Evolutionary conservation across 37 sponge, comb jelly and placozoan genomes (phyloP), one percentile per base, ranked within the genome.

Genomic region (Chondrilla cf. caribensis): DNA sequence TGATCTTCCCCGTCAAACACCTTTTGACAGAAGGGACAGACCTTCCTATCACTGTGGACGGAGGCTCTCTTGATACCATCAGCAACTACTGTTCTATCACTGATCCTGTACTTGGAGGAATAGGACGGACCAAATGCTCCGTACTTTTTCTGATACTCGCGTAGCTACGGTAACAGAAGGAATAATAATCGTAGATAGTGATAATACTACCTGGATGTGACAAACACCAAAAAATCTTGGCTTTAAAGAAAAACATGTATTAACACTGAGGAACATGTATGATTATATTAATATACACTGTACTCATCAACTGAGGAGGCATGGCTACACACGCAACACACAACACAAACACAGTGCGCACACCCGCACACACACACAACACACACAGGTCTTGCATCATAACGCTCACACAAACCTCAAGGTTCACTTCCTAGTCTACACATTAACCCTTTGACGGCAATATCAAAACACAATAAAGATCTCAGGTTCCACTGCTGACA

Each of bases 341-440:
- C 64, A 60, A 60, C 64, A 60, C 64, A 60, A 9, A 60, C 64
- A 60, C 64, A 60, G 29, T 22, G 22, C 29, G 29, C 64, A 60
- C 64, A 60, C 64, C 6, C 64, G 15, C 64, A 60, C 64, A 60
- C 64, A 26, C 64, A 60, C 64, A 26, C 64, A 60, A 26, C 64
- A 60, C 64, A 60, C 64, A 60, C 64, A 60, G 15, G n/a, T n/a
- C n/a, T n/a, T n/a, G n/a, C n/a, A n/a, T n/a, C n/a, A n/a, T n/a
- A n/a, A n/a, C n/a, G n/a, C n/a, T n/a, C n/a, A n/a, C n/a, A n/a
- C n/a, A n/a, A n/a, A n/a, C n/a, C n/a, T n/a, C n/a, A n/a, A n/a
- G n/a, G n/a, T n/a, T n/a, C n/a, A n/a, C n/a, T n/a, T n/a, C n/a
- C n/a, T n/a, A n/a, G n/a, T n/a, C n/a, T n/a, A n/a, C n/a, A n/a